These are phyloP conservation scores for Urosaurus nigricauda DNA, from an alignment of 2,797 vertebrate species.

Conservation along the genomic window DNA sequence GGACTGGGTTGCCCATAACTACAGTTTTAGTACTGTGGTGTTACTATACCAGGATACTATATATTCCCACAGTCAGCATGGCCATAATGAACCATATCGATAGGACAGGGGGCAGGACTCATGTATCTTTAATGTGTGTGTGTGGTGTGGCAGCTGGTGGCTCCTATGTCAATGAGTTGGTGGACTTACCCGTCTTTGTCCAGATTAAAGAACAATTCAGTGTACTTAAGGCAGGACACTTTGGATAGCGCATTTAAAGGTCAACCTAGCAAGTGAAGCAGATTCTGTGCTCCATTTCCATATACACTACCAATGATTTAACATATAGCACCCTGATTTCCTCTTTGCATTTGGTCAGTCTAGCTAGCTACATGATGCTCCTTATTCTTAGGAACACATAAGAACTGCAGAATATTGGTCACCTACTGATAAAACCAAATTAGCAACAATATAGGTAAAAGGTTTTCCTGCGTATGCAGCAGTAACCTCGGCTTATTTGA, in stretches of 20 bases:
- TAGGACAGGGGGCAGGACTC: neutral
- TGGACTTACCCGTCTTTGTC: too few relatives aligned
- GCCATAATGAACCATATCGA: neutral
- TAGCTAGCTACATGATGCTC: slow-evolving; percentile 35
- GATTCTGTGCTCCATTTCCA: too few relatives aligned
- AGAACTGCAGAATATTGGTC: slow-evolving; percentile 43
- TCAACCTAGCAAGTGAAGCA: too few relatives aligned
- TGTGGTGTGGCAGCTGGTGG: too few relatives aligned
- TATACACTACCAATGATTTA: too few relatives aligned
- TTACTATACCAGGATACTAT: too few relatives aligned
- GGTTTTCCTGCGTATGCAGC: slow-evolving; percentile 58
- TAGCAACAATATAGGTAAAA: slow-evolving; percentile 35
- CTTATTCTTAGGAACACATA: slow-evolving; percentile 27
- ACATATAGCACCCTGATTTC: neutral
- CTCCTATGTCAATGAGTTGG: too few relatives aligned
- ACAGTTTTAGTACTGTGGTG: too few relatives aligned
- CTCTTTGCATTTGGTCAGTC: neutral
- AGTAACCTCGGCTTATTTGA: slow-evolving; percentile 60
- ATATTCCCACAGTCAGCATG: neutral
- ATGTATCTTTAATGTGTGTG: neutral
- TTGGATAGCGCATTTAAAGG: too few relatives aligned
- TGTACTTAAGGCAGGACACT: neutral
- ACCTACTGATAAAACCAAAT: slow-evolving; percentile 27
- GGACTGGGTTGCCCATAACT: neutral
- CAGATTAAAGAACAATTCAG: neutral